These are phyloP conservation scores for Microdon myrmicae DNA, from an alignment of 2,888 invertebrate species.

Conservation along the genomic window DNA sequence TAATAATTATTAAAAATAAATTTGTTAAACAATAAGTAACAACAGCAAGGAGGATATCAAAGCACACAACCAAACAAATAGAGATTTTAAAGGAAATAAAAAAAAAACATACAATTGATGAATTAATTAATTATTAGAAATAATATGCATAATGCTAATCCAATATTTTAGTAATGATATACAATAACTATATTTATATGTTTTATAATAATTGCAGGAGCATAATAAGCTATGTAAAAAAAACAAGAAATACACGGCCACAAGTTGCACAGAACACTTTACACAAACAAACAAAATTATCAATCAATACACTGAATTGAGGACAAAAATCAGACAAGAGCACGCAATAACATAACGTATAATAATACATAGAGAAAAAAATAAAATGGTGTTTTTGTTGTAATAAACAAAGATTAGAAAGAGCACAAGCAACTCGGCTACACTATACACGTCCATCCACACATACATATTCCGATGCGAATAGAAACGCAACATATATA, in stretches of 20 bases:
- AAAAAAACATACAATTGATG: too few relatives aligned
- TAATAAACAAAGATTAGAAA: slow-evolving; percentile 42
- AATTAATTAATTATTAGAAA: too few relatives aligned
- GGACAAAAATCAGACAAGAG: slow-evolving; percentile 7
- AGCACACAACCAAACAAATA: too few relatives aligned
- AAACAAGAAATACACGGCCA: slow-evolving; percentile 8
- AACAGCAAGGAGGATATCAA: too few relatives aligned
- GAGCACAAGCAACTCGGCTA: slow-evolving; percentile 42
- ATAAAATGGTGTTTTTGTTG: slow-evolving; percentile 40
- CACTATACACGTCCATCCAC: slow-evolving; percentile 2
- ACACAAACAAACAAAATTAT: slow-evolving; percentile 16
- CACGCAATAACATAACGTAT: too few relatives aligned
- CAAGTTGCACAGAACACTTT: slow-evolving; percentile 32
- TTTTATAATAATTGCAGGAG: too few relatives aligned
- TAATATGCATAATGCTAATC: slow-evolving; percentile 9
- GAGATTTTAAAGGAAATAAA: too few relatives aligned
- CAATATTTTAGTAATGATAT: slow-evolving; percentile 22
- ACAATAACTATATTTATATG: slow-evolving; percentile 29
- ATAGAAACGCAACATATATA: slow-evolving; percentile 42
- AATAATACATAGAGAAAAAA: slow-evolving; percentile 10
- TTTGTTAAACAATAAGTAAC: too few relatives aligned
- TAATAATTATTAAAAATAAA: too few relatives aligned
- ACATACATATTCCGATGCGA: slow-evolving; percentile 44
- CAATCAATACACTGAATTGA: slow-evolving; percentile 9
- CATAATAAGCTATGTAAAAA: slow-evolving; percentile 3